These are phyloP conservation scores for Microtus montanus DNA, from an alignment of 2,113 vertebrate genomes.

Conservation along the genomic window DNA sequence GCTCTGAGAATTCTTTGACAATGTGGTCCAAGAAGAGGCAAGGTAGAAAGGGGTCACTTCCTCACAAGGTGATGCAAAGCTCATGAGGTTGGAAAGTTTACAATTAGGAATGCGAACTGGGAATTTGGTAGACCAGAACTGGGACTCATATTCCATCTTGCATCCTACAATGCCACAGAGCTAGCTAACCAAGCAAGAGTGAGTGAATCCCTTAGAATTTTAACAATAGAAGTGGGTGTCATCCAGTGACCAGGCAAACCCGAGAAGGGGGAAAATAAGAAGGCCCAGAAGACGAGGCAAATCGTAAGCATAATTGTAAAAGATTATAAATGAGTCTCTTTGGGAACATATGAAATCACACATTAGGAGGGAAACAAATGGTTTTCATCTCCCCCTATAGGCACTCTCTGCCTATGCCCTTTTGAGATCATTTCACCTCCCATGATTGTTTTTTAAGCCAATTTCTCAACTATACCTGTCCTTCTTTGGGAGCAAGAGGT, in stretches of 20 bases:
- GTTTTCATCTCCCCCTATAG: background rate
- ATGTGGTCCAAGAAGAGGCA: background rate
- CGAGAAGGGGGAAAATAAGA: background rate
- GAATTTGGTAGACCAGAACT: background rate
- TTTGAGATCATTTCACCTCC: background rate
- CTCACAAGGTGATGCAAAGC: background rate
- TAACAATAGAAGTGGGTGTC: background rate
- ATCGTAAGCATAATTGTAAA: background rate
- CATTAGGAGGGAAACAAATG: background rate
- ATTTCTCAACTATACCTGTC: background rate
- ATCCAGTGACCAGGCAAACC: background rate
- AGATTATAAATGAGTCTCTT: background rate
- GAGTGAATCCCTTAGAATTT: background rate
- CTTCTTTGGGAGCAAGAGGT: background rate
- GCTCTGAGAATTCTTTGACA: slow-evolving; percentile 41
- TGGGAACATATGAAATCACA: background rate
- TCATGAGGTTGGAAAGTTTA: background rate
- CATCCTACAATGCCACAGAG: background rate
- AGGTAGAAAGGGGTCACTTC: background rate
- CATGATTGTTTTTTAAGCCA: background rate
- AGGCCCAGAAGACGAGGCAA: background rate
- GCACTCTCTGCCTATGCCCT: background rate
- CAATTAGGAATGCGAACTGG: background rate
- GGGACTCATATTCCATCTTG: background rate
- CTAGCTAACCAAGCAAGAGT: background rate